Base-by-base conservation (phyloP, 2,888 invertebrate genomes). In the Seladonia tumulorum region DNA sequence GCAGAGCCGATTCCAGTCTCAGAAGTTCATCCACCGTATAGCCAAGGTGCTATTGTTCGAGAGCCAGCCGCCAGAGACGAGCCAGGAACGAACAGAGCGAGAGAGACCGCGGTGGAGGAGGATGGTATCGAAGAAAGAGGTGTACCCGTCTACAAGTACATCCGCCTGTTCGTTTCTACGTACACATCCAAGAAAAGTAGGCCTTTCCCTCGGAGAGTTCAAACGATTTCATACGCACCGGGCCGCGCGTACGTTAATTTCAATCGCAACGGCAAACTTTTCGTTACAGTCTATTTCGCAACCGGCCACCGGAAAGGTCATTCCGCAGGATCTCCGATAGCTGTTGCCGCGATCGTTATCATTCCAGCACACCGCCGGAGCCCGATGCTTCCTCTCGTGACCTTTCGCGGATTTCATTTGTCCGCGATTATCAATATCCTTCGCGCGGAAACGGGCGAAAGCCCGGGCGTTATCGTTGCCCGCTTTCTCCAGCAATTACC, bases 1-100 rank as follows among this genome's bases (percentile, higher is more conserved):
- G 91, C 91, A 91, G 91, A 91, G 86, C 90, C 91, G 89, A 90
- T 91, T 91, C 91, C 89, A 89, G 87, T 57, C 87, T 91, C 87
- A 91, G 90, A 91, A 91, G 91, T 91, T 91, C 91, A 91, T 91
- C 91, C 91, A 90, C 87, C 90, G 91, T 91, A 89, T 84, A 89
- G 89, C 76, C 85, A 90, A 85, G 90, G 91, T 88, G 90, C 91
- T 90, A 91, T 91, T 90, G 91, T 91, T 92, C 87, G 84, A 78
- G 85, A 88, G 81, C 81, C 88, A 79, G 82, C 74, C 87, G 84
- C 87, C 76, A 84, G 89, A 78, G 83, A 87, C 87, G 86, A 85
- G 82, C 25, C 35, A 81, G 80, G 63, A 84, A 53, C 53, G 82
- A 78, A 49, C 70, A 25, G 29, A 25, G 68, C 68, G 53, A 77